phyloP scores from a whole-genome alignment of 2,888 invertebrate genomes.

The Eristalinus sepulchralis region DNA sequence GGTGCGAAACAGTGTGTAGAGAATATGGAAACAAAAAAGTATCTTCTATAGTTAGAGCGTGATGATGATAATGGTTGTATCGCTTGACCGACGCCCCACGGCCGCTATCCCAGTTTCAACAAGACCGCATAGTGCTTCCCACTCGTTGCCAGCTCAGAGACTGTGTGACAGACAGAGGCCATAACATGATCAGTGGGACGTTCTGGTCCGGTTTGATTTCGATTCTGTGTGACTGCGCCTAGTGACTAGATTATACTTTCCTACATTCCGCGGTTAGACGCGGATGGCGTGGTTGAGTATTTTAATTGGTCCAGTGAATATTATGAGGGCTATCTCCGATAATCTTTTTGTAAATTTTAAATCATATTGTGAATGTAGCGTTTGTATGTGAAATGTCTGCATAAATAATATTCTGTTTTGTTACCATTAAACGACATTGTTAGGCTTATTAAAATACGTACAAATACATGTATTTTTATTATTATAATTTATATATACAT shows the following conservation, averaged over 20 bases:
- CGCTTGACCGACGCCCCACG: constrained; percentile 50
- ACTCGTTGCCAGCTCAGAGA: background rate
- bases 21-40: constrained; percentile 43
- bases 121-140: constrained; percentile 23
- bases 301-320: constrained; percentile 58
- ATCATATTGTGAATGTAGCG: no score
- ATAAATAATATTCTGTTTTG: no score
- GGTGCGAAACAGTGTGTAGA: constrained; percentile 27
- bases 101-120: constrained; percentile 27
- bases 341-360: background rate
- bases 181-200: constrained; percentile 50
- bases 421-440: no score
- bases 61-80: constrained; percentile 15
- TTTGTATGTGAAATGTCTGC: no score
- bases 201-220: constrained; percentile 43
- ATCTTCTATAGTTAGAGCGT: constrained; percentile 19
- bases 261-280: background rate
- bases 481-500: no score
- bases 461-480: no score
- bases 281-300: constrained; percentile 48
- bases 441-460: no score
- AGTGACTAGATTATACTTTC: background rate
- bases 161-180: background rate
- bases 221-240: background rate
- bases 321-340: constrained; percentile 24